phyloP scores from a whole-genome alignment of 1,140 invertebrate genomes.

The Oryzaephilus surinamensis region DNA sequence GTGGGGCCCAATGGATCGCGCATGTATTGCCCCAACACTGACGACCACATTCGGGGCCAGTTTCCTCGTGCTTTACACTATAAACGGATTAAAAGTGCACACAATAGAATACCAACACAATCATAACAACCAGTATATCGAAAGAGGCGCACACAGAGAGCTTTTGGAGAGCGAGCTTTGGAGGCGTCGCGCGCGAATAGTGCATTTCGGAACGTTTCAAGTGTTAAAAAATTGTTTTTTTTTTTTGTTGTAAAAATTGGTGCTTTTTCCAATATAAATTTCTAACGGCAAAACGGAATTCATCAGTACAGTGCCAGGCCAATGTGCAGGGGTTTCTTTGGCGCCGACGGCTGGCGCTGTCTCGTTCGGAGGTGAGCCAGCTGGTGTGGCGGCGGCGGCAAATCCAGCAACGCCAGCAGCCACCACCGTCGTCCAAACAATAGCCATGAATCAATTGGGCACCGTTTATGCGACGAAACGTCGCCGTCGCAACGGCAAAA shows the following conservation, averaged over 20 bases:
- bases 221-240: too few relatives aligned
- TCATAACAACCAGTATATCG: neutral
- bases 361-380: slow-evolving; percentile 29
- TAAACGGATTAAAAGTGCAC: neutral
- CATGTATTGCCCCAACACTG: slow-evolving; percentile 1
- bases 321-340: slow-evolving; percentile 23
- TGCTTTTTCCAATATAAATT: neutral
- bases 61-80: slow-evolving; percentile 11
- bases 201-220: too few relatives aligned
- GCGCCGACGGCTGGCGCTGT: slow-evolving; percentile 18
- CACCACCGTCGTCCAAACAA: too few relatives aligned
- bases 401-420: slow-evolving; percentile 27
- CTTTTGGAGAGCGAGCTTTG: neutral
- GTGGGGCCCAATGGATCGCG: slow-evolving; percentile 7
- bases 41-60: slow-evolving; percentile 11
- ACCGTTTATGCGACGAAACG: slow-evolving; percentile 93
- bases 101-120: neutral
- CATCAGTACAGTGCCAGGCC: slow-evolving; percentile 29
- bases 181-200: too few relatives aligned
- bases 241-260: too few relatives aligned
- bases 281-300: slow-evolving; percentile 31
- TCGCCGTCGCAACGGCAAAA: slow-evolving; percentile 85
- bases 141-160: neutral
- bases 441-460: slow-evolving; percentile 80
- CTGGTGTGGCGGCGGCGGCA: slow-evolving; percentile 29